Percentiles rank a stretch among this genome's conserved stretches.
phyloP scores from a whole-genome alignment of 2,888 invertebrate genomes.

The Drosophila basisetae region DNA sequence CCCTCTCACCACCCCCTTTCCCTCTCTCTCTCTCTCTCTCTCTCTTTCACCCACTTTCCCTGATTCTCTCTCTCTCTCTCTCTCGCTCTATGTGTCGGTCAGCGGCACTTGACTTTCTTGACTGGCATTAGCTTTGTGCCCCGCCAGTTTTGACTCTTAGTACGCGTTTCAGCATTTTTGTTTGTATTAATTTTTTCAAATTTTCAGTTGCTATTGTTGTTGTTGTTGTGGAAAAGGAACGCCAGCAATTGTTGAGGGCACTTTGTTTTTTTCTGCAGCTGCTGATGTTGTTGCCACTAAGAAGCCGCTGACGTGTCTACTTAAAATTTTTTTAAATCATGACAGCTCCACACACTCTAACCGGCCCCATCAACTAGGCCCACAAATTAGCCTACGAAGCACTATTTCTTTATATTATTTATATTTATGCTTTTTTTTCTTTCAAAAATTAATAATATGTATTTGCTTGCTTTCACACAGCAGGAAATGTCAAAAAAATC shows the following conservation, averaged over 20 bases:
- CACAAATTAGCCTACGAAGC: slow-evolving; percentile 55
- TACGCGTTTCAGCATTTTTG: slow-evolving; percentile 42
- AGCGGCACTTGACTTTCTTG: slow-evolving; percentile 63
- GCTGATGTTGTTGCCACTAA: slow-evolving; percentile 53
- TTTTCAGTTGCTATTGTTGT: slow-evolving; percentile 16
- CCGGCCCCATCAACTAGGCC: slow-evolving; percentile 49
- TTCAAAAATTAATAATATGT: slow-evolving; percentile 11
- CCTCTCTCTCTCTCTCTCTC: slow-evolving; percentile 10
- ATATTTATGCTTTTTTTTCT: slow-evolving; percentile 15
- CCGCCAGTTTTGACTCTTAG: slow-evolving; percentile 46
- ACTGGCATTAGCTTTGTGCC: slow-evolving; percentile 70
- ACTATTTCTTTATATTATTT: slow-evolving; percentile 2
- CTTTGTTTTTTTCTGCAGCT: slow-evolving; percentile 66
- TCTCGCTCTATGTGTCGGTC: not conserved
- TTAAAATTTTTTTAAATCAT: slow-evolving; percentile 68
- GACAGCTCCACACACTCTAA: slow-evolving; percentile 55
- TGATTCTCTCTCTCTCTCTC: slow-evolving; percentile 9
- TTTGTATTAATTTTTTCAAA: slow-evolving; percentile 67
- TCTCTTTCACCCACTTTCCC: not conserved
- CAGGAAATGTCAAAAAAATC: slow-evolving; percentile 55
- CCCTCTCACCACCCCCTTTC: slow-evolving; percentile 8
- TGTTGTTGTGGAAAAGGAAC: slow-evolving; percentile 40
- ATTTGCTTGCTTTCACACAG: slow-evolving; percentile 15
- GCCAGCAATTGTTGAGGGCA: slow-evolving; percentile 57
- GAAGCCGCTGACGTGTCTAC: slow-evolving; percentile 77